Evolutionary conservation across 2,888 invertebrate genomes (phyloP).

Genomic region (Leptinotarsa rubiginosa): DNA sequence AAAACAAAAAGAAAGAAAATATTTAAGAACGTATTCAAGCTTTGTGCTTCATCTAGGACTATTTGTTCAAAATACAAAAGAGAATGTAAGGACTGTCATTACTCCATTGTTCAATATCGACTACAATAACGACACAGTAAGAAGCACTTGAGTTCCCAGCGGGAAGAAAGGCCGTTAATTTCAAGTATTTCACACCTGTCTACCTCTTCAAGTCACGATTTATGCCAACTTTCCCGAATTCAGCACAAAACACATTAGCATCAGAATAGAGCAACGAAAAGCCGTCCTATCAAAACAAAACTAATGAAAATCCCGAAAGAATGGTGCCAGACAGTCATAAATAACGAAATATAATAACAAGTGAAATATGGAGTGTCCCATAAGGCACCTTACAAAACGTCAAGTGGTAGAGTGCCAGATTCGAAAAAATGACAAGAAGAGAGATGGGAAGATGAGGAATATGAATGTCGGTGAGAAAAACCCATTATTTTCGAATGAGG

Average conservation of each 20-base stretch:
- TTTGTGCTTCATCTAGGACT: not conserved
- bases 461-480: conserved; percentile 11
- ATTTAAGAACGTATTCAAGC: no score
- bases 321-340: conserved; percentile 31
- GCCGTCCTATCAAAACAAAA: conserved; percentile 35
- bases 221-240: conserved; percentile 9
- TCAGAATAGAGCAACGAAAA: conserved; percentile 25
- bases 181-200: conserved; percentile 22
- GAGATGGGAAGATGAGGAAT: not conserved
- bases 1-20: no score
- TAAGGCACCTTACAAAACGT: conserved; percentile 35
- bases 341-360: conserved; percentile 34
- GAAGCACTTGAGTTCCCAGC: conserved; percentile 1
- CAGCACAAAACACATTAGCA: conserved; percentile 33
- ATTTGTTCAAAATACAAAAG: conserved; percentile 2
- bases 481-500: not conserved
- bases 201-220: not conserved
- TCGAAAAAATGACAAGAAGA: conserved; percentile 18
- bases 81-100: conserved; percentile 1
- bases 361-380: conserved; percentile 39
- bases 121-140: not conserved
- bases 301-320: conserved; percentile 32
- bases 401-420: conserved; percentile 30
- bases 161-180: not conserved
- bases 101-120: not conserved